A percentile compares a stretch with the other conserved stretches of the same genome.
Conservation (phyloP, 53 echinoderm and acorn worm species). For the Echinarachnius parma region DNA sequence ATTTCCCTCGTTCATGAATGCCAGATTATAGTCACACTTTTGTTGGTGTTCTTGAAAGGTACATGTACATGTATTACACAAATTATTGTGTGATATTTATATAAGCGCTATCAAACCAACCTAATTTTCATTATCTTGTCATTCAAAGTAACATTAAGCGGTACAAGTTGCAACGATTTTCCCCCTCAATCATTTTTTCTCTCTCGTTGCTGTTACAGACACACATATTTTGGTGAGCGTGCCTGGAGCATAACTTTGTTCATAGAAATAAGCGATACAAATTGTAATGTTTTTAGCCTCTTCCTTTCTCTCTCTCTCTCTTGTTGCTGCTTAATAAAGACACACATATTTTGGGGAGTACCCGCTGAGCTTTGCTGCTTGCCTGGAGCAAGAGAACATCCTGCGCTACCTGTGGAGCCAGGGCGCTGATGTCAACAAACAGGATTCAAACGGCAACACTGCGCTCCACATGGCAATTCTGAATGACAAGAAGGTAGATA, state of each 20-base stretch:
- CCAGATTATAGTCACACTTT: background rate
- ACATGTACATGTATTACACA: background rate
- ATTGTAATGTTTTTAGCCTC: background rate
- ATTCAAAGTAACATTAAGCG: background rate
- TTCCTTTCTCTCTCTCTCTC: background rate
- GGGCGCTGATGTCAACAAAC: constrained; percentile 78
- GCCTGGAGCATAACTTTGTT: constrained; percentile 31
- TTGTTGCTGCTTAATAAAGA: no score
- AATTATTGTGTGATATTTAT: background rate
- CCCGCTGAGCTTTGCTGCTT: constrained; percentile 82
- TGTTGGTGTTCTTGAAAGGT: background rate
- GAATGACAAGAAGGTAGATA: constrained; percentile 75
- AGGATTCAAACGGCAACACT: constrained; percentile 93
- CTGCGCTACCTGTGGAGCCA: constrained; percentile 73
- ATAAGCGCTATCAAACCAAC: no score
- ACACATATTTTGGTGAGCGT: constrained; percentile 92
- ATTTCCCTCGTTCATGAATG: no score
- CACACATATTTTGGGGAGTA: constrained; percentile 91
- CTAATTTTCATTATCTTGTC: background rate
- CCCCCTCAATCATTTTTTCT: background rate
- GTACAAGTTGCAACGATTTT: background rate
- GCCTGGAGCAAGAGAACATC: constrained; percentile 66
- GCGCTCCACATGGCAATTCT: constrained; percentile 81
- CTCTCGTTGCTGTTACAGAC: constrained; percentile 20
- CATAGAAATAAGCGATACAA: no score